phyloP scores from a whole-genome alignment of 2,797 vertebrate species.

The Anguilla megastoma region DNA sequence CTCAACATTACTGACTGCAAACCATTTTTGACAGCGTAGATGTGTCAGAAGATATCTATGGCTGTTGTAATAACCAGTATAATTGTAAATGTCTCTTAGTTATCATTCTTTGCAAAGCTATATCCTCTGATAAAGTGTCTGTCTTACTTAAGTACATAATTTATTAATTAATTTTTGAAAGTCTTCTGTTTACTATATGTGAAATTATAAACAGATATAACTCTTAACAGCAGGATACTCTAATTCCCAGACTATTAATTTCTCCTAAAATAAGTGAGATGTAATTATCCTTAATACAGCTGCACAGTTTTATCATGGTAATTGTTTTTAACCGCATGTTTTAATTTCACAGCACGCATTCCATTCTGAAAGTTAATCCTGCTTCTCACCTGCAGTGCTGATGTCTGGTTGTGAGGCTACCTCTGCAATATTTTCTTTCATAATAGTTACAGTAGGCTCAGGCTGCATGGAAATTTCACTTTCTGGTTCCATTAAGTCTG shows the following conservation, averaged over 20 bases:
- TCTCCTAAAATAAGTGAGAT: constrained; percentile 28
- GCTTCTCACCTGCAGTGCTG: constrained; percentile 24
- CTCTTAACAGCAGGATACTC: constrained; percentile 24
- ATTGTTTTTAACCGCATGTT: constrained; percentile 37
- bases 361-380: constrained; percentile 1
- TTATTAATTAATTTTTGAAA: constrained; percentile 31
- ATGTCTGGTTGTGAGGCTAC: neutral
- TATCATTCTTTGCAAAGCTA: constrained; percentile 16
- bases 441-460: neutral
- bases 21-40: neutral
- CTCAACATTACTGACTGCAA: neutral
- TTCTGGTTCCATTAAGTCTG: neutral
- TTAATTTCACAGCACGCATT: constrained; percentile 4
- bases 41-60: neutral
- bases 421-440: neutral
- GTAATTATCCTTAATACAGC: constrained; percentile 43
- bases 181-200: constrained; percentile 19
- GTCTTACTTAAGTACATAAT: neutral
- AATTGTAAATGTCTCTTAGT: constrained; percentile 23
- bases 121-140: constrained; percentile 4
- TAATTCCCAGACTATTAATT: constrained; percentile 21
- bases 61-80: neutral
- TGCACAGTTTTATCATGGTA: constrained; percentile 31
- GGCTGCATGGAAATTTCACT: neutral
- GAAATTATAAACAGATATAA: constrained; percentile 35